A percentile compares a stretch with the other conserved stretches of the same genome.
These are phyloP conservation scores for Platycnemis pennipes DNA, from an alignment of 2,888 invertebrate genomes.

Conservation along the genomic window DNA sequence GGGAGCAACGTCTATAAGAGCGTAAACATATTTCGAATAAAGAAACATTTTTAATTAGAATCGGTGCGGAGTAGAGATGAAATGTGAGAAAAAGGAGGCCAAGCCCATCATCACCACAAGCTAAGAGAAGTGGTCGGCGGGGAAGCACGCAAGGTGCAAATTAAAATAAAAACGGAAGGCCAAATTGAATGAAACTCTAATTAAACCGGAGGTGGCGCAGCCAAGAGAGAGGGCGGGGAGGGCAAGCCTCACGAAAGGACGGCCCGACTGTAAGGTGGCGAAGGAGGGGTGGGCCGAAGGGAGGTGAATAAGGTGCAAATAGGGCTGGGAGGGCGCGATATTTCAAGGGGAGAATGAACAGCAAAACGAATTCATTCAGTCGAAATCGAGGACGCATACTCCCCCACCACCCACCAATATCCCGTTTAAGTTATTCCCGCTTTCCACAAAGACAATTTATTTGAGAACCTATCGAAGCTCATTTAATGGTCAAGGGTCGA, in stretches of 20 bases:
- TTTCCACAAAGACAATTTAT: no score
- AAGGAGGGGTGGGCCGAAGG: no score
- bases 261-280: no score
- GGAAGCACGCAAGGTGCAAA: slow-evolving; percentile 32
- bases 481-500: no score
- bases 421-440: no score
- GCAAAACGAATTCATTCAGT: not conserved
- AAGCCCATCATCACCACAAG: slow-evolving; percentile 28
- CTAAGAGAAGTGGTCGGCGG: not conserved
- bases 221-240: no score
- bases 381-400: not conserved
- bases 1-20: not conserved
- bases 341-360: not conserved
- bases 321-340: not conserved
- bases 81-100: slow-evolving; percentile 16
- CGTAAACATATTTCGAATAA: not conserved
- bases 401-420: no score
- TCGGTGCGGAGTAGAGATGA: not conserved
- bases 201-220: slow-evolving; percentile 17
- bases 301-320: not conserved
- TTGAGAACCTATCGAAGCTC: no score
- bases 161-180: slow-evolving; percentile 31
- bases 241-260: not conserved
- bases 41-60: not conserved
- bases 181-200: slow-evolving; percentile 39